phyloP scores from a whole-genome alignment of 2,113 vertebrate genomes.

The Neotragus moschatus region DNA sequence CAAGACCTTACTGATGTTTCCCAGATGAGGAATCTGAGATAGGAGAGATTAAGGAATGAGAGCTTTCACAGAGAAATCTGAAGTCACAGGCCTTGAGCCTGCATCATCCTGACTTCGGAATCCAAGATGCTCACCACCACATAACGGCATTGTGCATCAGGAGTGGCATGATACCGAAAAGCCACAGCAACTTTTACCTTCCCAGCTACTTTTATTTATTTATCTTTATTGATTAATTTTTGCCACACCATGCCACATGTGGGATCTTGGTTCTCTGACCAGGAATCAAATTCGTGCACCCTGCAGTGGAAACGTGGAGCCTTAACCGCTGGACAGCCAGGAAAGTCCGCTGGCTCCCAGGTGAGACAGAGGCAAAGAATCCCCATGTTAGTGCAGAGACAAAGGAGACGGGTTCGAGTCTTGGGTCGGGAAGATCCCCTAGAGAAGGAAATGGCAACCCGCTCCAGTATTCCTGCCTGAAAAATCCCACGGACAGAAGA shows the following conservation, averaged over 20 bases:
- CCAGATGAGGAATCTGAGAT: not conserved
- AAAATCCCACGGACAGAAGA: not conserved
- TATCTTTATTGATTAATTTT: not conserved
- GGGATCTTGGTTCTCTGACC: not conserved
- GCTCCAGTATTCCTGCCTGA: not conserved
- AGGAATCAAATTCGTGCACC: not conserved
- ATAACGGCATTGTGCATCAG: not conserved
- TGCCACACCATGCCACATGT: not conserved
- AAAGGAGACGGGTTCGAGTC: not conserved
- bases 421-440: not conserved
- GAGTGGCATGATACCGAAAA: not conserved
- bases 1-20: not conserved
- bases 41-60: not conserved
- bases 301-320: not conserved
- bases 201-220: not conserved
- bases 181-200: not conserved
- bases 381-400: not conserved
- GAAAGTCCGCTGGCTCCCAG: not conserved
- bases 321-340: not conserved
- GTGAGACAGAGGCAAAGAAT: not conserved
- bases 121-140: not conserved
- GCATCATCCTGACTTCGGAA: not conserved
- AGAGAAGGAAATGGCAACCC: not conserved
- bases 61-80: not conserved
- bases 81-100: not conserved